Conservation (phyloP, 2,888 invertebrate genomes). For the Rhogogaster chlorosoma region DNA sequence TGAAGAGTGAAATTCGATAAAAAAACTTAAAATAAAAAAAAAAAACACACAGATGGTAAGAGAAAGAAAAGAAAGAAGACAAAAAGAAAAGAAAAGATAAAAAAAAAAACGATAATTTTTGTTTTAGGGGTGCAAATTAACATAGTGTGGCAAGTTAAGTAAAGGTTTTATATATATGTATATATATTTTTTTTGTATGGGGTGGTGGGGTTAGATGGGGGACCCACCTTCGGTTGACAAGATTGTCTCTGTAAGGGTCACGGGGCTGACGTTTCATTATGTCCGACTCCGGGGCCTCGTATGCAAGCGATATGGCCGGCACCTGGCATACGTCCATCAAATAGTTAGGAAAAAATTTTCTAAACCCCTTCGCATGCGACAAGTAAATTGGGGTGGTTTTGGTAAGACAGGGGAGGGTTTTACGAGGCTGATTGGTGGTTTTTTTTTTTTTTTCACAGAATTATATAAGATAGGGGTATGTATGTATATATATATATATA, state of each 20-base stretch:
- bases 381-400: background rate
- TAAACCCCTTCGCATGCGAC: constrained; percentile 60
- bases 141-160: constrained; percentile 53
- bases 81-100: background rate
- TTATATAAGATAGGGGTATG: constrained; percentile 52
- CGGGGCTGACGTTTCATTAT: constrained; percentile 99
- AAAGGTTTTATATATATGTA: background rate
- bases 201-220: constrained; percentile 71
- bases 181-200: background rate
- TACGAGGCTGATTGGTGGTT: no score
- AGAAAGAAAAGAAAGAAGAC: background rate
- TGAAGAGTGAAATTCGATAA: background rate
- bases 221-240: constrained; percentile 97
- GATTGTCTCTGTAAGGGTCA: constrained; percentile 98
- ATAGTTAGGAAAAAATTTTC: constrained; percentile 67
- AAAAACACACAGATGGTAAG: no score
- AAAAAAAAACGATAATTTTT: background rate
- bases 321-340: constrained; percentile 82
- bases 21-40: no score
- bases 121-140: background rate
- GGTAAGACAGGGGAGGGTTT: constrained; percentile 1
- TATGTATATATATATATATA: constrained; percentile 54
- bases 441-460: background rate
- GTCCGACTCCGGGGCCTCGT: constrained; percentile 99
- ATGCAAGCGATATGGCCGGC: constrained; percentile 99